phyloP scores from a whole-genome alignment of 1,140 invertebrate genomes.

The Scylla paramamosain region DNA sequence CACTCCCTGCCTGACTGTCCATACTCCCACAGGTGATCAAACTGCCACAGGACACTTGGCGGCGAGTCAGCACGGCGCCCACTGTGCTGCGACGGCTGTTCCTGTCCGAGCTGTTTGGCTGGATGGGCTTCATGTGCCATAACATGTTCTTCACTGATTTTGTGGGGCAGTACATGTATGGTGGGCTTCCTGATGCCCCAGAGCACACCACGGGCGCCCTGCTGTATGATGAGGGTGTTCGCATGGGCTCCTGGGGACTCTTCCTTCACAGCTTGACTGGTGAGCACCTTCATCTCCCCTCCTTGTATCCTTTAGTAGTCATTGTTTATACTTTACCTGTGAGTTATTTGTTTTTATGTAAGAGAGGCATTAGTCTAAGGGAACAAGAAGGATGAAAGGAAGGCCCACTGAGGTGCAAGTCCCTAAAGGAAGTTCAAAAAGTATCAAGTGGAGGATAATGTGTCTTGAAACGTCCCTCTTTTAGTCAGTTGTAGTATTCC shows the following conservation, averaged over 20 bases:
- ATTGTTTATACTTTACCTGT: too few relatives aligned
- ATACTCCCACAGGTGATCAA: slow-evolving; percentile 44
- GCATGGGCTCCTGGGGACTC: slow-evolving; percentile 82
- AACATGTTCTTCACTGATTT: slow-evolving; percentile 83
- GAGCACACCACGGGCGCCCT: slow-evolving; percentile 78
- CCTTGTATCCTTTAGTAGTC: neutral
- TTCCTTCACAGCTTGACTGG: slow-evolving; percentile 81
- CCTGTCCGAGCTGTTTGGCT: slow-evolving; percentile 78
- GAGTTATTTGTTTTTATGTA: too few relatives aligned
- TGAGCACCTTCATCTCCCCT: slow-evolving; percentile 58
- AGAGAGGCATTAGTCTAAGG: too few relatives aligned
- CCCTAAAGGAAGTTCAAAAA: too few relatives aligned
- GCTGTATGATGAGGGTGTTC: slow-evolving; percentile 82
- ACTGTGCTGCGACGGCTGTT: slow-evolving; percentile 80
- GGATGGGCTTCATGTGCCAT: slow-evolving; percentile 82
- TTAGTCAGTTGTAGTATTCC: too few relatives aligned
- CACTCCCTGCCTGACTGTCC: neutral
- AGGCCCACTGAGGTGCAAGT: too few relatives aligned
- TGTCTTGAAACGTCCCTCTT: too few relatives aligned
- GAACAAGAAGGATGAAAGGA: too few relatives aligned
- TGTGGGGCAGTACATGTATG: slow-evolving; percentile 82
- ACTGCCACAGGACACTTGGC: slow-evolving; percentile 62
- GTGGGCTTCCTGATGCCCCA: slow-evolving; percentile 81
- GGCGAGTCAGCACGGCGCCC: slow-evolving; percentile 78
- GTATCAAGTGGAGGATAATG: too few relatives aligned